Percentiles rank a stretch among this genome's conserved stretches.
Conservation (phyloP, 2,113 vertebrate genomes). For the Triplophysa dalaica region DNA sequence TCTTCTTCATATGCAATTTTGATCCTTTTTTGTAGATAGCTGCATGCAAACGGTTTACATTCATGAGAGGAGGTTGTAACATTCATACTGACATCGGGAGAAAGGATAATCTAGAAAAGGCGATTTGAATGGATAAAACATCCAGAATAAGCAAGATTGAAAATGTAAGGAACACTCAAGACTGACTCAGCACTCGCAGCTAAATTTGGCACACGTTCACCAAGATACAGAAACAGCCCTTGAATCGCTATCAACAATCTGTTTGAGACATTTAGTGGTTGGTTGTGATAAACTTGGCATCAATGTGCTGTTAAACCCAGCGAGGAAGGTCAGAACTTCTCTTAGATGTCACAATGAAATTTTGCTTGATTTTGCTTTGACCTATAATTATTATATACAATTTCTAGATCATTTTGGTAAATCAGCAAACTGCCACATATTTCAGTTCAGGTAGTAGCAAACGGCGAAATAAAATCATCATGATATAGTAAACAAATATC, state of each 20-base stretch:
- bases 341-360: not conserved
- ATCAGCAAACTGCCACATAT: too few species aligned
- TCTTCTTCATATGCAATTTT: not conserved
- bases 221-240: not conserved
- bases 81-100: not conserved
- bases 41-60: not conserved
- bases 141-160: conserved; percentile 8
- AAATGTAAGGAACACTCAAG: not conserved
- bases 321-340: not conserved
- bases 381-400: not conserved
- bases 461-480: not conserved
- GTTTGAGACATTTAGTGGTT: conserved; percentile 11
- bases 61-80: not conserved
- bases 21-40: not conserved
- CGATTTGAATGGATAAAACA: not conserved
- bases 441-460: too few species aligned
- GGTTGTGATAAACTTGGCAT: not conserved
- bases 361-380: too few species aligned
- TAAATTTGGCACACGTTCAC: conserved; percentile 17
- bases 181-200: conserved; percentile 28
- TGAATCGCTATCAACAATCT: not conserved
- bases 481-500: not conserved
- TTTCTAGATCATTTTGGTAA: too few species aligned
- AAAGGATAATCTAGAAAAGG: not conserved
- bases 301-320: not conserved